Conservation (phyloP, 2,113 vertebrate genomes). For the Macrotis lagotis region DNA sequence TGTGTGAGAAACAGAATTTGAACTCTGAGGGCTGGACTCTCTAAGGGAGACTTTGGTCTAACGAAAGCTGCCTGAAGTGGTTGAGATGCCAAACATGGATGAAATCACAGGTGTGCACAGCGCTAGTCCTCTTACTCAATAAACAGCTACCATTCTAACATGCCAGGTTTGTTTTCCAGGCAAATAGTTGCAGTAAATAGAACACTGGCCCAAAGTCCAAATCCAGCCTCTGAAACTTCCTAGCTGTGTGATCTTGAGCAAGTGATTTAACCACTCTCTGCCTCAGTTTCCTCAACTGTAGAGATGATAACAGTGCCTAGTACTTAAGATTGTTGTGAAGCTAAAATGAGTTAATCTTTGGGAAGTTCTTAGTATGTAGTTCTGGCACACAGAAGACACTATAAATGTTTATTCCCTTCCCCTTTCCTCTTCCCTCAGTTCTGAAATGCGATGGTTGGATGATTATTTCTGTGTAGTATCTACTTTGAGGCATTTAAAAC, state of each 20-base stretch:
- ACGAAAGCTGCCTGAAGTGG: not conserved
- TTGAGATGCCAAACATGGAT: not conserved
- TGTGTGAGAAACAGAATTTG: not conserved
- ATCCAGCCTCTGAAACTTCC: not conserved
- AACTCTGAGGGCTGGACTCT: not conserved
- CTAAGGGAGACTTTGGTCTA: not conserved
- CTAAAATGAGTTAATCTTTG: not conserved
- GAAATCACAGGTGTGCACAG: not conserved
- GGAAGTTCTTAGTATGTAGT: not conserved
- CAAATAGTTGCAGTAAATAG: not conserved
- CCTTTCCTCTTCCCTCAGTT: not conserved
- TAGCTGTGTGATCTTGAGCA: not conserved
- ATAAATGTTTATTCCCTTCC: not conserved
- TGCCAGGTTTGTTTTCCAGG: not conserved
- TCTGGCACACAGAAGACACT: not conserved
- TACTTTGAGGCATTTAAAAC: constrained; percentile 40
- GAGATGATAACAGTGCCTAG: not conserved
- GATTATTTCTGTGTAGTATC: not conserved
- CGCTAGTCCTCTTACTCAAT: not conserved
- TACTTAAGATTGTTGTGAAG: not conserved
- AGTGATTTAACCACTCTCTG: not conserved
- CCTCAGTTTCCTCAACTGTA: not conserved
- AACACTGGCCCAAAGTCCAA: not conserved
- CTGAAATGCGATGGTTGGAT: not conserved
- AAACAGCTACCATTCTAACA: not conserved